Base-by-base conservation (phyloP, 2,888 invertebrate genomes). In the Lepas anatifera region DNA sequence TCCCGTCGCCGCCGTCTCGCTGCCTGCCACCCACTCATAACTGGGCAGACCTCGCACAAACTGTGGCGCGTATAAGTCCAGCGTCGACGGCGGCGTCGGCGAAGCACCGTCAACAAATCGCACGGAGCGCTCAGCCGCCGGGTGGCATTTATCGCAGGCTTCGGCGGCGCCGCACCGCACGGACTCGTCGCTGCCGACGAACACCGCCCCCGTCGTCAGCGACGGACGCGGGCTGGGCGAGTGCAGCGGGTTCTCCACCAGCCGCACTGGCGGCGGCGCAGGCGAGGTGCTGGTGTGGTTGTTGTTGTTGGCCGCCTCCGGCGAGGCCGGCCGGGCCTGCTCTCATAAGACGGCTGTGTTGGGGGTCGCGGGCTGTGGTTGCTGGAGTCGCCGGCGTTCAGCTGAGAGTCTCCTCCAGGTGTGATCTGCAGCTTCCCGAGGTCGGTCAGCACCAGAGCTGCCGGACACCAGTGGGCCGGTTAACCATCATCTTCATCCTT, bases 401-500 rank as follows among this genome's bases (percentile, higher is more conserved):
- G 10, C 52, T 52, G 52, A 3, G 52, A 52, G 11, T 32, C 52
- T 16, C 52, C 52, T 16, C n/a, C 29, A 2, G 41, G 41, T 16
- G 52, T n/a, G 29, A 52, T 52, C 52, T 52, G 52, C 52, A 52
- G 52, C 52, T 52, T 52, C 27, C 52, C 52, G 29, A 52, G 29
- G 29, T 52, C 52, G 29, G 52, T 52, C 27, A 52, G 29, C 52
- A 52, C 52, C 52, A 52, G 52, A 29, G 52, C 52, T 52, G 52
- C n/a, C n/a, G n/a, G n/a, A n/a, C n/a, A n/a, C n/a, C n/a, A n/a
- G n/a, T n/a, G n/a, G n/a, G n/a, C n/a, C n/a, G n/a, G n/a, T n/a
- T n/a, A n/a, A n/a, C n/a, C n/a, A n/a, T n/a, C n/a, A n/a, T n/a
- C n/a, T n/a, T n/a, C n/a, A n/a, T n/a, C n/a, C n/a, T n/a, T n/a